A percentile compares a stretch with the other conserved stretches of the same genome.
Conservation (phyloP, 2,113 vertebrate species). For the Fulmarus glacialis region DNA sequence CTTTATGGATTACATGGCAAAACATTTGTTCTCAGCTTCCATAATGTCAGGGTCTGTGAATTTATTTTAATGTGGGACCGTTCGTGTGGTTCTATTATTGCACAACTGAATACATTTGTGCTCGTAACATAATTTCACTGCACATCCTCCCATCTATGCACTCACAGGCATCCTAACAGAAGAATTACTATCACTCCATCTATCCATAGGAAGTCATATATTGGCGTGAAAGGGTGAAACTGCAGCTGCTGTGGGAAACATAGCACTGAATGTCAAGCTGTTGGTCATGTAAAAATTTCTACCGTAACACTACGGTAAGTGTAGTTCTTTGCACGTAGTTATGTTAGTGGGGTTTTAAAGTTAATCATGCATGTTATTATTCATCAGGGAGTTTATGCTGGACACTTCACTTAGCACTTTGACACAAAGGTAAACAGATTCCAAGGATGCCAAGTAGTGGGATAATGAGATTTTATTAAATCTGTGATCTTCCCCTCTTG, state of each 20-base stretch:
- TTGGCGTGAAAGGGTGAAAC: neutral
- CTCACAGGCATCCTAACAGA: neutral
- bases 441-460: neutral
- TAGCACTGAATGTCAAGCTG: neutral
- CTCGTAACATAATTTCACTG: neutral
- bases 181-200: neutral
- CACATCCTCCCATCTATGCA: neutral
- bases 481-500: neutral
- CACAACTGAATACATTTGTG: neutral
- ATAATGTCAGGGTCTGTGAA: conserved; percentile 26
- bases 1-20: conserved; percentile 56
- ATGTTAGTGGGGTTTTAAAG: neutral
- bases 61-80: conserved; percentile 29
- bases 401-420: neutral
- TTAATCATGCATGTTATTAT: conserved; percentile 2
- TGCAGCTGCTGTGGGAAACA: neutral
- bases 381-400: neutral
- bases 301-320: neutral
- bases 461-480: conserved; percentile 26
- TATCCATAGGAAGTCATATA: neutral
- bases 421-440: conserved; percentile 18
- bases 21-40: conserved; percentile 60
- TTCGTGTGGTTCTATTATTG: neutral
- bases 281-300: neutral
- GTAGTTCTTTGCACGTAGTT: neutral